Evolutionary conservation across 64 coral and sea anemone species (phyloP).

Genomic region (Pocillopora verrucosa): DNA sequence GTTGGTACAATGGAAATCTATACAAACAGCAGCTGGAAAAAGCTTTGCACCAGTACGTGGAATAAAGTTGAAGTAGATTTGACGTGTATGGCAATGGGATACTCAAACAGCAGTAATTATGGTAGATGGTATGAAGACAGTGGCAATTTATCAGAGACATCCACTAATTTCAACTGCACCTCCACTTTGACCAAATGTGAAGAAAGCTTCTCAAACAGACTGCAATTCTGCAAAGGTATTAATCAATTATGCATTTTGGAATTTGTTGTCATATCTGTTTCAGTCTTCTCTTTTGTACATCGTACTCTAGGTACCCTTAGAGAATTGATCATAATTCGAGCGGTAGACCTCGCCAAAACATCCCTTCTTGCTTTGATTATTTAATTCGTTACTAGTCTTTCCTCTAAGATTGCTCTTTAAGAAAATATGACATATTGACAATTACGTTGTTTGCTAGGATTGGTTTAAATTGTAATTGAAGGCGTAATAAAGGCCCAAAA

Average conservation of each 20-base stretch:
- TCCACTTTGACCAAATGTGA: not conserved
- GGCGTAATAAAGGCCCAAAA: too few species aligned
- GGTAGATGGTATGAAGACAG: not conserved
- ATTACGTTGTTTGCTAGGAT: too few species aligned
- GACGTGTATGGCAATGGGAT: not conserved
- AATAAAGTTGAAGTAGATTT: not conserved
- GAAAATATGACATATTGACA: too few species aligned
- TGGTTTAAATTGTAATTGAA: too few species aligned
- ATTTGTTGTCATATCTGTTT: not conserved
- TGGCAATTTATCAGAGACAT: not conserved
- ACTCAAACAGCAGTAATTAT: not conserved
- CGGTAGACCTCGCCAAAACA: too few species aligned
- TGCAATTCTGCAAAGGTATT: conserved; percentile 4
- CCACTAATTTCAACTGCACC: not conserved
- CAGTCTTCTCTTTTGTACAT: not conserved
- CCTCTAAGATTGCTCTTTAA: too few species aligned
- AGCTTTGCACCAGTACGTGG: not conserved
- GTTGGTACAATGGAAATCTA: not conserved
- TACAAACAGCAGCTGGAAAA: not conserved
- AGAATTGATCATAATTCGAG: too few species aligned
- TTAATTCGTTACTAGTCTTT: too few species aligned
- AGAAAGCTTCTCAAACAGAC: not conserved
- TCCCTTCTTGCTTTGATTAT: too few species aligned
- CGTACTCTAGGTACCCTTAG: not conserved
- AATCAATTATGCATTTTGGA: not conserved